Conservation (phyloP, 2,113 vertebrate genomes). For the Malurus cyaneus region DNA sequence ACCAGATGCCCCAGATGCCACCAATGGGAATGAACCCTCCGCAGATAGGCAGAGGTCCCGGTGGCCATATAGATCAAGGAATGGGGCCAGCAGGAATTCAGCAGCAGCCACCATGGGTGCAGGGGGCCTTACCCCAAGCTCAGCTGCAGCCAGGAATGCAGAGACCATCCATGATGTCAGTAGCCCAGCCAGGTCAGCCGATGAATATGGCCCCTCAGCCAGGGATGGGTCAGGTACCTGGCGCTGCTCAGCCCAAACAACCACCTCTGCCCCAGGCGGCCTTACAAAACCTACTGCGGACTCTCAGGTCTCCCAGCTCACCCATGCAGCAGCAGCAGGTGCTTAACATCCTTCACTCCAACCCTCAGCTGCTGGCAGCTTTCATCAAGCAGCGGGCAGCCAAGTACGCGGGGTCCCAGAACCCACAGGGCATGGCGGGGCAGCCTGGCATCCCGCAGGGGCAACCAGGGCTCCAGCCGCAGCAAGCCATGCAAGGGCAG, state of each 20-base stretch:
- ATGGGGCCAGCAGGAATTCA: conserved; percentile 80
- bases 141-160: conserved; percentile 85
- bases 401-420: conserved; percentile 84
- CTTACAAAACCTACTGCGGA: conserved; percentile 82
- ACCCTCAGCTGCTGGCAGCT: conserved; percentile 93
- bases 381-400: conserved; percentile 96
- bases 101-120: conserved; percentile 79
- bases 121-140: conserved; percentile 82
- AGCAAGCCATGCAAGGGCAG: conserved; percentile 74
- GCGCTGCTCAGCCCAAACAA: conserved; percentile 75
- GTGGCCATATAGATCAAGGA: conserved; percentile 77
- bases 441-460: conserved; percentile 76
- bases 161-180: conserved; percentile 88
- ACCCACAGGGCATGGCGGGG: conserved; percentile 71
- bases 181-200: conserved; percentile 86
- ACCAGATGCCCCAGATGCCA: conserved; percentile 85
- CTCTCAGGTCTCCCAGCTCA: conserved; percentile 84
- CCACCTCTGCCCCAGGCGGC: conserved; percentile 84
- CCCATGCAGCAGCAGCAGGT: conserved; percentile 94
- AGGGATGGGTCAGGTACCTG: conserved; percentile 80
- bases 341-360: conserved; percentile 95
- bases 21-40: conserved; percentile 86
- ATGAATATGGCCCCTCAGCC: conserved; percentile 81
- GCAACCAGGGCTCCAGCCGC: conserved; percentile 71
- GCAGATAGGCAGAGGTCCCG: conserved; percentile 78